phyloP scores from a whole-genome alignment of 1,140 invertebrate genomes.

The Lysiphlebus fabarum region DNA sequence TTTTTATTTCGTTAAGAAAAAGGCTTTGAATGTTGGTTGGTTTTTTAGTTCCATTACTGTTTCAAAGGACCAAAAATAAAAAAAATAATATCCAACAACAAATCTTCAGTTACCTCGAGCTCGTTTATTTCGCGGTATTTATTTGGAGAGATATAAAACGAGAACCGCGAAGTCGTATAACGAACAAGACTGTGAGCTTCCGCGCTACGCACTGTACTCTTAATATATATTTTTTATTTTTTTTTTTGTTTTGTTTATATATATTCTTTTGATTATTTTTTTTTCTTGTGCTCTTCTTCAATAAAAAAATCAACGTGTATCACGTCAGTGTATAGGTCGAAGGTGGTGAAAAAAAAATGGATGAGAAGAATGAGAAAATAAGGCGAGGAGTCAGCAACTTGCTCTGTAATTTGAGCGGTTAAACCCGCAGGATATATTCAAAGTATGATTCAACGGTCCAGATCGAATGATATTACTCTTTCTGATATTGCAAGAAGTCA shows the following conservation, averaged over 20 bases:
- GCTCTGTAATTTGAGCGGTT: conserved; percentile 22
- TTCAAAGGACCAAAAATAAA: neutral
- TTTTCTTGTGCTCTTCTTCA: neutral
- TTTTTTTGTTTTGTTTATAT: conserved; percentile 1
- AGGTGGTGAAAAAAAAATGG: neutral
- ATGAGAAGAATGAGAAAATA: neutral
- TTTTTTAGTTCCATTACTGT: neutral
- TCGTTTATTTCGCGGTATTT: conserved; percentile 7
- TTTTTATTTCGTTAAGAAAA: neutral
- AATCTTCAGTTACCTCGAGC: conserved; percentile 4
- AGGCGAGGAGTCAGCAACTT: neutral
- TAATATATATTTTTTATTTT: neutral
- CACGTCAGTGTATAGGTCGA: neutral
- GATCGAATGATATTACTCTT: conserved; percentile 9
- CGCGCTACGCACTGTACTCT: conserved; percentile 13
- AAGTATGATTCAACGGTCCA: neutral
- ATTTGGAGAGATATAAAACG: conserved; percentile 12
- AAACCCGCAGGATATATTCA: conserved; percentile 9
- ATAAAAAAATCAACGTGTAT: conserved; percentile 5
- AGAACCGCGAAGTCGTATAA: conserved; percentile 20
- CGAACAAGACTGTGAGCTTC: conserved; percentile 17
- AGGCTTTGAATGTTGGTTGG: neutral
- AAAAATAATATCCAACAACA: neutral
- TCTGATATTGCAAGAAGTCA: no score
- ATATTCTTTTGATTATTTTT: neutral